Conservation (phyloP, 2,797 vertebrate genomes). For the Australoheros facetus region DNA sequence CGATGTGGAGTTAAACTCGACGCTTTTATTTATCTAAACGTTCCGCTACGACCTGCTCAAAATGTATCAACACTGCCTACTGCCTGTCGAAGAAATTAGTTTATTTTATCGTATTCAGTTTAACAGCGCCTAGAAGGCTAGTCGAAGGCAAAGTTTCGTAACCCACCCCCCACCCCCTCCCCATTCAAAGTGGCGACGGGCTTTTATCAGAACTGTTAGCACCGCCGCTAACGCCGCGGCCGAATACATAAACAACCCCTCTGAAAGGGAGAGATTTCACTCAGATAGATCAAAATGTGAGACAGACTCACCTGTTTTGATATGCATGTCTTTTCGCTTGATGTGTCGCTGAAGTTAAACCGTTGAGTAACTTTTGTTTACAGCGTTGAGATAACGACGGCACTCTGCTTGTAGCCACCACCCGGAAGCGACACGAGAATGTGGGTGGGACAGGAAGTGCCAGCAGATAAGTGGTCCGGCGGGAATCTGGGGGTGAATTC, state of each 20-base stretch:
- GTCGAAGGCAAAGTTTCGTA: conserved; percentile 74
- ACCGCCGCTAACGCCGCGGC: conserved; percentile 49
- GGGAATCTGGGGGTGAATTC: conserved; percentile 56
- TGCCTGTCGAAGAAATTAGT: not conserved
- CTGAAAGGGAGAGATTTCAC: not conserved
- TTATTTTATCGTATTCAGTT: not conserved
- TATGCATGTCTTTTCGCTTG: conserved; percentile 80
- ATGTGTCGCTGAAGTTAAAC: conserved; percentile 47
- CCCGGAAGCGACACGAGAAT: conserved; percentile 76
- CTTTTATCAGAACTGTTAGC: conserved; percentile 40
- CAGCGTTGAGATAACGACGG: conserved; percentile 52
- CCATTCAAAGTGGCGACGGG: conserved; percentile 66
- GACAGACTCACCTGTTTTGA: conserved; percentile 81
- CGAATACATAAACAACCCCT: not conserved
- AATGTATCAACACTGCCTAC: too few species aligned
- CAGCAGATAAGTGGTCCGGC: conserved; percentile 60
- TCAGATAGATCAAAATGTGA: not conserved
- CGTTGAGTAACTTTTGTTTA: conserved; percentile 74
- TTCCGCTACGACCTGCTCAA: not conserved
- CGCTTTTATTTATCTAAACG: not conserved
- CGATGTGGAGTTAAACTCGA: conserved; percentile 18
- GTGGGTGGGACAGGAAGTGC: conserved; percentile 72
- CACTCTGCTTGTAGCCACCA: conserved; percentile 64
- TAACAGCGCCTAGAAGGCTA: conserved; percentile 34
- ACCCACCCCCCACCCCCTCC: conserved; percentile 26